Evolutionary conservation across 2,797 vertebrate genomes (phyloP).

Genomic region (Macropodus opercularis): DNA sequence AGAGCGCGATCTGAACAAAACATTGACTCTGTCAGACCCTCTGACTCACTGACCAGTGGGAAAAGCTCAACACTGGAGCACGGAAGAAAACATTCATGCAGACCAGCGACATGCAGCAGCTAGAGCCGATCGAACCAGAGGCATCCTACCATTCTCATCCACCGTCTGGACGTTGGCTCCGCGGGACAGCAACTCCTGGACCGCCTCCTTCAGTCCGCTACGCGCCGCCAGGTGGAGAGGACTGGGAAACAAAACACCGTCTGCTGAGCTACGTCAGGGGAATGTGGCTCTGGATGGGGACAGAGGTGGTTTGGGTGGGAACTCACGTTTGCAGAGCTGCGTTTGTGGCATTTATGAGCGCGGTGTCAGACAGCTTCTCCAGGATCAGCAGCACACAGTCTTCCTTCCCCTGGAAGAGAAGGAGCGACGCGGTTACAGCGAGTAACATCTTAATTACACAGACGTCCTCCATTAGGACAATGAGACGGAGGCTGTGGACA

Average conservation of each 20-base stretch:
- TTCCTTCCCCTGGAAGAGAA: constrained; percentile 87
- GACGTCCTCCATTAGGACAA: too few relatives aligned
- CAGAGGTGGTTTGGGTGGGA: too few relatives aligned
- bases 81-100: constrained; percentile 15
- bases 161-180: constrained; percentile 91
- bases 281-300: too few relatives aligned
- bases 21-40: background rate
- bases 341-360: constrained; percentile 90
- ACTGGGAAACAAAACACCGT: constrained; percentile 88
- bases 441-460: too few relatives aligned
- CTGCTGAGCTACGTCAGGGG: constrained; percentile 90
- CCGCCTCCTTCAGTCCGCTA: constrained; percentile 92
- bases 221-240: constrained; percentile 93
- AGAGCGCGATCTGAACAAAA: too few relatives aligned
- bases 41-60: background rate
- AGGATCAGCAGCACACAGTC: constrained; percentile 94
- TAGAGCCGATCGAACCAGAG: background rate
- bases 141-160: constrained; percentile 91
- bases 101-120: constrained; percentile 6
- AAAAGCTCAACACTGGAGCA: constrained; percentile 40
- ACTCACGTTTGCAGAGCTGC: constrained; percentile 96
- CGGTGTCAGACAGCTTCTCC: constrained; percentile 89
- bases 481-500: too few relatives aligned
- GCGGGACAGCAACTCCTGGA: constrained; percentile 90
- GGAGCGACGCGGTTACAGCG: background rate